phyloP scores from a whole-genome alignment of 2,113 vertebrate genomes.

The Bambusicola thoracicus region DNA sequence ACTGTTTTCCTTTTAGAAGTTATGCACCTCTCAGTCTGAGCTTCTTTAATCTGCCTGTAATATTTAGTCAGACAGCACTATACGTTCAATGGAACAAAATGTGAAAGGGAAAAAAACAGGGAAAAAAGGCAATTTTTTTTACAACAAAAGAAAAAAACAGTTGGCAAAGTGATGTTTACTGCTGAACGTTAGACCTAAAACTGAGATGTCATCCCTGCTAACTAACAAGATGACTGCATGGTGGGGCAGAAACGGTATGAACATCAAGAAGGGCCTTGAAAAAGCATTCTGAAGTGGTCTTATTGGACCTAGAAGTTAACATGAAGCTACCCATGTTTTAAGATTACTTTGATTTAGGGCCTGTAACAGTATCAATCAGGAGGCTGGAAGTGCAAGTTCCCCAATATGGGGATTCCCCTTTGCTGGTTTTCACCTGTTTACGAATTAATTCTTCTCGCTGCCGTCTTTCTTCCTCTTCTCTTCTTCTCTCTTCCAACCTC shows the following conservation, averaged over 20 bases:
- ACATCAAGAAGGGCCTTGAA: background rate
- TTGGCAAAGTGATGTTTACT: background rate
- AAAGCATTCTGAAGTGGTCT: background rate
- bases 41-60: background rate
- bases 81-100: background rate
- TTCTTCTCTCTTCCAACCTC: constrained; percentile 88
- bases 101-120: background rate
- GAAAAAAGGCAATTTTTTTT: background rate
- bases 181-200: background rate
- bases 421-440: constrained; percentile 85
- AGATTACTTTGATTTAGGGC: background rate
- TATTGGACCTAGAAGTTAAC: background rate
- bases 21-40: background rate
- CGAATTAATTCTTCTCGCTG: constrained; percentile 91
- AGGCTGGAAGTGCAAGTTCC: background rate
- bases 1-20: background rate
- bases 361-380: background rate
- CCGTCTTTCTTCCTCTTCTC: constrained; percentile 92
- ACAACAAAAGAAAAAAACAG: background rate
- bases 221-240: background rate
- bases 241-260: background rate
- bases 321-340: background rate
- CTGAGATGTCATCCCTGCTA: background rate
- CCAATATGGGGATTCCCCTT: background rate
- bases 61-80: background rate